Percentiles rank a stretch among this genome's conserved stretches.
phyloP scores from a whole-genome alignment of 2,888 invertebrate genomes.

The Onchidella celtica region DNA sequence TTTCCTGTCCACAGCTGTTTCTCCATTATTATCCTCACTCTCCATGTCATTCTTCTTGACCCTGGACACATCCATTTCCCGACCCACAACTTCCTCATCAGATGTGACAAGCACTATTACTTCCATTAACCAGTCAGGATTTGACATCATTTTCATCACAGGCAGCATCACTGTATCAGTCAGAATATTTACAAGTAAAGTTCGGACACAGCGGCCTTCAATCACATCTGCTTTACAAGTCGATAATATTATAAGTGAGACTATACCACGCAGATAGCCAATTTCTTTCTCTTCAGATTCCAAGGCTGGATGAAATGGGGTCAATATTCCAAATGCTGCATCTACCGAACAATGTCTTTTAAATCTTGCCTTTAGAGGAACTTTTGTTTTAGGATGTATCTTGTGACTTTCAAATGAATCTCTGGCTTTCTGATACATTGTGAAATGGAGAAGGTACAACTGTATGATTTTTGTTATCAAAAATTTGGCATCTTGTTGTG shows the following conservation, averaged over 20 bases:
- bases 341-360: constrained; percentile 49
- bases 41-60: not conserved
- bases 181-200: constrained; percentile 61
- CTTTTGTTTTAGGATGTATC: constrained; percentile 42
- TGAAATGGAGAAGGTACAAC: constrained; percentile 37
- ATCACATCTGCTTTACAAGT: constrained; percentile 55
- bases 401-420: constrained; percentile 35
- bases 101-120: constrained; percentile 64
- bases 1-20: not conserved
- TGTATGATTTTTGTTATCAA: constrained; percentile 26
- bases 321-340: constrained; percentile 53
- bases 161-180: constrained; percentile 64
- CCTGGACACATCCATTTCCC: not conserved
- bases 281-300: constrained; percentile 49
- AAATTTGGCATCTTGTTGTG: constrained; percentile 31
- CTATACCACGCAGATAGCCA: constrained; percentile 53
- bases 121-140: constrained; percentile 69
- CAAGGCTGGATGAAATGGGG: constrained; percentile 55
- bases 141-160: constrained; percentile 61
- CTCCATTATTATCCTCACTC: not conserved
- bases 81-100: constrained; percentile 54
- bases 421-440: constrained; percentile 35
- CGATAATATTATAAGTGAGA: constrained; percentile 52
- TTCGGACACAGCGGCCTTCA: constrained; percentile 46
- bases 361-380: not conserved